These are phyloP conservation scores for Carettochelys insculpta DNA, from an alignment of 2,113 vertebrate species.

Conservation along the genomic window DNA sequence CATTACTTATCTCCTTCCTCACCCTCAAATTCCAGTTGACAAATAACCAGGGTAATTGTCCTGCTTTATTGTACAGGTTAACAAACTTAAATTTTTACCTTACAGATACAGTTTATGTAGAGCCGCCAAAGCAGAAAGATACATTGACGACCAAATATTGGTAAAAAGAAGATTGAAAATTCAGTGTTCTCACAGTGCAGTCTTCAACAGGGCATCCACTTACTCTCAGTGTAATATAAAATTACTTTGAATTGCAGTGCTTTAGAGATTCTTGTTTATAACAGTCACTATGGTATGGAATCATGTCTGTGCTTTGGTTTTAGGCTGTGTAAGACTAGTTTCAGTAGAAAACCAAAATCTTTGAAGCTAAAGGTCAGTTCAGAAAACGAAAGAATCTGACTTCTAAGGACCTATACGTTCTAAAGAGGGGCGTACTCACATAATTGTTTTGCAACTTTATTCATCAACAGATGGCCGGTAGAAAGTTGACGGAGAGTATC, in stretches of 20 bases:
- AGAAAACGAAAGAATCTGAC: not conserved
- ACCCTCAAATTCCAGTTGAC: not conserved
- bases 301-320: slow-evolving; percentile 45
- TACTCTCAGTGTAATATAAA: slow-evolving; percentile 62
- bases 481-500: slow-evolving; percentile 29
- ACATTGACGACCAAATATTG: slow-evolving; percentile 81
- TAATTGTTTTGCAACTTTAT: slow-evolving; percentile 19
- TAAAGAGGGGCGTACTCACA: slow-evolving; percentile 17
- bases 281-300: slow-evolving; percentile 69
- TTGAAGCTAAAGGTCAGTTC: slow-evolving; percentile 22
- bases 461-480: slow-evolving; percentile 16
- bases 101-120: slow-evolving; percentile 96
- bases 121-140: slow-evolving; percentile 80
- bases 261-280: slow-evolving; percentile 72
- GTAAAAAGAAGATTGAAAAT: slow-evolving; percentile 57
- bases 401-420: not conserved
- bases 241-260: slow-evolving; percentile 60
- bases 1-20: not conserved
- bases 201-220: slow-evolving; percentile 61
- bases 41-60: not conserved
- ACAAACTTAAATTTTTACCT: slow-evolving; percentile 51
- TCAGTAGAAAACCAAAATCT: slow-evolving; percentile 38
- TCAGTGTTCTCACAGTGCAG: slow-evolving; percentile 47
- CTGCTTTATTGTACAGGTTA: too few species aligned
- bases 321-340: slow-evolving; percentile 9